Conservation (phyloP, 2,113 vertebrate species). For the Nematolebias whitei region DNA sequence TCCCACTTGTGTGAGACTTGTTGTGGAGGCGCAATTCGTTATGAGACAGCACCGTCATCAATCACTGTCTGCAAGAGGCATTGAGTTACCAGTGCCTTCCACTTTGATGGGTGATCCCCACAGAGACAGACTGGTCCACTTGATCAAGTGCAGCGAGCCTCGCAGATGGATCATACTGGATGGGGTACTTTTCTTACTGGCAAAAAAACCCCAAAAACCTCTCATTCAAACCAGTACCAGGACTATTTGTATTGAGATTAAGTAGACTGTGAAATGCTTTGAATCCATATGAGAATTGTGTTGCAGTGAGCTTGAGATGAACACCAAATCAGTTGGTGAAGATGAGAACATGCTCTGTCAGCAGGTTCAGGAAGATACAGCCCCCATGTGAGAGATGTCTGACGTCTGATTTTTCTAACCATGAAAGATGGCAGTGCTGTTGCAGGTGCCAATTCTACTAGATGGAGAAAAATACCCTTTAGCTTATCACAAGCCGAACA, state of each 20-base stretch:
- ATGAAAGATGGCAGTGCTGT: conserved; percentile 74
- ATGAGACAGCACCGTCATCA: conserved; percentile 77
- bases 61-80: conserved; percentile 81
- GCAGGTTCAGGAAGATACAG: conserved; percentile 59
- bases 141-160: conserved; percentile 80
- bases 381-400: conserved; percentile 52
- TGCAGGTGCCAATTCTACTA: conserved; percentile 63
- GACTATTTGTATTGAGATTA: conserved; percentile 77
- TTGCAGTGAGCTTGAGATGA: conserved; percentile 52
- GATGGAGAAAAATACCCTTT: conserved; percentile 60
- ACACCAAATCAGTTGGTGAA: conserved; percentile 59
- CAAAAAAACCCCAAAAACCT: conserved; percentile 39
- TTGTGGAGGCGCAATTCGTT: conserved; percentile 69
- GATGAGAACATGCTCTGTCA: conserved; percentile 74
- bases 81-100: conserved; percentile 77
- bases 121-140: conserved; percentile 71
- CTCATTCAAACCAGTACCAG: conserved; percentile 60
- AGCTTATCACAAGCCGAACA: conserved; percentile 7
- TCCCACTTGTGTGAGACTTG: conserved; percentile 65
- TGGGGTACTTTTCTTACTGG: conserved; percentile 52
- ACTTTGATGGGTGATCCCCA: conserved; percentile 80
- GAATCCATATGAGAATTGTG: conserved; percentile 63
- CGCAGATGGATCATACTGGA: conserved; percentile 64
- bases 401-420: conserved; percentile 78
- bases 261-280: conserved; percentile 65